Conservation (phyloP, 92 coral and sea anemone genomes). For the Meandrina meandrites region DNA sequence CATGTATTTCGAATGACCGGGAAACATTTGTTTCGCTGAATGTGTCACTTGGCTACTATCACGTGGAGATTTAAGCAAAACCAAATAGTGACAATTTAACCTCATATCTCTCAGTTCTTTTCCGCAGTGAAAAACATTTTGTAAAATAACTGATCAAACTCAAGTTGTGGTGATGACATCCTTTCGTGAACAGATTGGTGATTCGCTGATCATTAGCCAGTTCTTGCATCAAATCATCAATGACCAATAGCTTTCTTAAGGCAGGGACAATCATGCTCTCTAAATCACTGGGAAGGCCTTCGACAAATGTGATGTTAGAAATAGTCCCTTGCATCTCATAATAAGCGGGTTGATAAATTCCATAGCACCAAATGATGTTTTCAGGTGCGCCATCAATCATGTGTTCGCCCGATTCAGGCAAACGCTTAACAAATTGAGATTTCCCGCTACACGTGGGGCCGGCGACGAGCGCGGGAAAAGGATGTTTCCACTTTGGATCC, state of each 20-base stretch:
- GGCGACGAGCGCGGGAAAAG: constrained; percentile 44
- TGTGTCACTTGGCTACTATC: constrained; percentile 59
- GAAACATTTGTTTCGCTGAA: constrained; percentile 49
- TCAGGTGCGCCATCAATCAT: constrained; percentile 45
- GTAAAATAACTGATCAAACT: constrained; percentile 38
- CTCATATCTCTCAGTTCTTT: constrained; percentile 44
- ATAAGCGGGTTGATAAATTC: constrained; percentile 40
- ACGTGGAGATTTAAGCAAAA: constrained; percentile 40
- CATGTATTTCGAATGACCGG: constrained; percentile 21
- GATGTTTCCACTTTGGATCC: constrained; percentile 43
- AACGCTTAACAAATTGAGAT: constrained; percentile 50
- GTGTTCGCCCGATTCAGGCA: constrained; percentile 38
- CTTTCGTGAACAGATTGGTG: constrained; percentile 53
- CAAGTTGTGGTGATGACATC: constrained; percentile 55
- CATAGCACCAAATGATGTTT: constrained; percentile 50
- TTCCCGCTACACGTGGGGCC: constrained; percentile 43
- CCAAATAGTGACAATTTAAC: neutral
- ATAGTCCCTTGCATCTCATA: constrained; percentile 38
- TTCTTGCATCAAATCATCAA: constrained; percentile 63
- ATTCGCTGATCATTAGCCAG: constrained; percentile 43
- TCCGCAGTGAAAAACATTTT: constrained; percentile 32
- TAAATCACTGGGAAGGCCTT: constrained; percentile 45
- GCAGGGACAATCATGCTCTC: constrained; percentile 41
- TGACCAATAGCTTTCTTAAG: constrained; percentile 45
- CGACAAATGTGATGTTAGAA: constrained; percentile 45